Evolutionary conservation across 2,113 vertebrate genomes (phyloP).

Genomic region (Eidolon helvum): DNA sequence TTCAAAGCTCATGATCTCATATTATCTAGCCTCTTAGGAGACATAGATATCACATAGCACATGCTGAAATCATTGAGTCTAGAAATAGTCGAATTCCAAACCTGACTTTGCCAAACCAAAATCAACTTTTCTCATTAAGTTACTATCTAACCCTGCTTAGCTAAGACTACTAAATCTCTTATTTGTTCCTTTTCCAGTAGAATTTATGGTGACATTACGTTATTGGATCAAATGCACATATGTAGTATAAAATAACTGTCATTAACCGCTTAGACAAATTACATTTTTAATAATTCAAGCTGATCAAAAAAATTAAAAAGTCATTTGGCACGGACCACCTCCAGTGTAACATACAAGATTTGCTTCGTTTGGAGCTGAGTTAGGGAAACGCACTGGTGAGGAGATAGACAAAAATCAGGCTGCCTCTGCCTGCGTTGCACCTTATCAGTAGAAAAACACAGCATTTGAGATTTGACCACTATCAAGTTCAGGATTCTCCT

Average conservation of each 20-base stretch:
- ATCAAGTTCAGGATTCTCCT: slow-evolving; percentile 24
- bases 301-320: slow-evolving; percentile 31
- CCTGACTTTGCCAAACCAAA: slow-evolving; percentile 22
- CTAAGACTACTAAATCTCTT: slow-evolving; percentile 28
- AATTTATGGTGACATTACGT: not conserved
- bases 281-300: slow-evolving; percentile 4
- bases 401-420: slow-evolving; percentile 1
- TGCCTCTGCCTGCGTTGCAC: not conserved
- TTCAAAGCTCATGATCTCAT: slow-evolving; percentile 25
- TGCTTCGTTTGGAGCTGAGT: not conserved
- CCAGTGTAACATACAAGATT: not conserved
- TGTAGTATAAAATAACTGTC: not conserved
- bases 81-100: slow-evolving; percentile 33
- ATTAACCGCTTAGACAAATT: not conserved
- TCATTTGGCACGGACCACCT: not conserved
- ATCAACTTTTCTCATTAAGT: slow-evolving; percentile 30
- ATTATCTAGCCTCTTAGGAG: not conserved
- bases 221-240: not conserved
- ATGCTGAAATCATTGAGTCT: not conserved
- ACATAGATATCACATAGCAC: not conserved
- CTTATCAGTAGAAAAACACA: slow-evolving; percentile 9
- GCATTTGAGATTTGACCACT: not conserved
- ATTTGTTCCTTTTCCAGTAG: not conserved
- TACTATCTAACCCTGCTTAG: slow-evolving; percentile 35
- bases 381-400: not conserved